Evolutionary conservation across 2,888 invertebrate genomes (phyloP).

Genomic region (Agonopterix arenella): DNA sequence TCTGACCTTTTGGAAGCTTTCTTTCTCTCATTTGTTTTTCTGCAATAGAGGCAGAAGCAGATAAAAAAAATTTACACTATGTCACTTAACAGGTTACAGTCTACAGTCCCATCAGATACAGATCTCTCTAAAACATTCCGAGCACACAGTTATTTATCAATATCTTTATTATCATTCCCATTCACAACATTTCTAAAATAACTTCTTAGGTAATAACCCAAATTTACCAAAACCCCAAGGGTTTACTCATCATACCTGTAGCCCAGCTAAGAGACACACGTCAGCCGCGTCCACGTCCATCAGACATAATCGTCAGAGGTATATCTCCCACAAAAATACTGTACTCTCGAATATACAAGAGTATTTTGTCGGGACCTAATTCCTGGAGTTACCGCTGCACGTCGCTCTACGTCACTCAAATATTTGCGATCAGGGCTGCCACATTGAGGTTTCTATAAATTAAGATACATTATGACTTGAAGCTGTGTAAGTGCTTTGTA

Average conservation of each 20-base stretch:
- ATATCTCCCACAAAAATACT: slow-evolving; percentile 47
- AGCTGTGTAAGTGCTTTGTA: too few relatives aligned
- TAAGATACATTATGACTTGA: too few relatives aligned
- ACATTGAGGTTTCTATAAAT: slow-evolving; percentile 6
- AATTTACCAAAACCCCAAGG: slow-evolving; percentile 11
- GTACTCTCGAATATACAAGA: slow-evolving; percentile 14
- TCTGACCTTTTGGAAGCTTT: too few relatives aligned
- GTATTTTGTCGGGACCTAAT: slow-evolving; percentile 47
- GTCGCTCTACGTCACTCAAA: slow-evolving; percentile 52
- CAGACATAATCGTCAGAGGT: slow-evolving; percentile 41
- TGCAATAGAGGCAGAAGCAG: too few relatives aligned
- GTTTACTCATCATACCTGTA: slow-evolving; percentile 11
- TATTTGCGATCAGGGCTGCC: slow-evolving; percentile 52
- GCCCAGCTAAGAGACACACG: slow-evolving; percentile 11
- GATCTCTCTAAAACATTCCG: too few relatives aligned
- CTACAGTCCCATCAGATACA: too few relatives aligned
- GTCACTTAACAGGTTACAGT: too few relatives aligned
- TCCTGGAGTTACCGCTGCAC: slow-evolving; percentile 42
- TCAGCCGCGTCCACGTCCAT: slow-evolving; percentile 35
- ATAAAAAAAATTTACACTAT: too few relatives aligned
- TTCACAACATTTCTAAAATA: too few relatives aligned
- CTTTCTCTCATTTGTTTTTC: too few relatives aligned
- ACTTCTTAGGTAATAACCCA: not conserved
- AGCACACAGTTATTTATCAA: too few relatives aligned
- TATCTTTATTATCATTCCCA: too few relatives aligned